Percentiles rank a stretch among this genome's conserved stretches.
These are phyloP conservation scores for Liposcelis brunnea DNA, from an alignment of 2,888 invertebrate species.

Conservation along the genomic window DNA sequence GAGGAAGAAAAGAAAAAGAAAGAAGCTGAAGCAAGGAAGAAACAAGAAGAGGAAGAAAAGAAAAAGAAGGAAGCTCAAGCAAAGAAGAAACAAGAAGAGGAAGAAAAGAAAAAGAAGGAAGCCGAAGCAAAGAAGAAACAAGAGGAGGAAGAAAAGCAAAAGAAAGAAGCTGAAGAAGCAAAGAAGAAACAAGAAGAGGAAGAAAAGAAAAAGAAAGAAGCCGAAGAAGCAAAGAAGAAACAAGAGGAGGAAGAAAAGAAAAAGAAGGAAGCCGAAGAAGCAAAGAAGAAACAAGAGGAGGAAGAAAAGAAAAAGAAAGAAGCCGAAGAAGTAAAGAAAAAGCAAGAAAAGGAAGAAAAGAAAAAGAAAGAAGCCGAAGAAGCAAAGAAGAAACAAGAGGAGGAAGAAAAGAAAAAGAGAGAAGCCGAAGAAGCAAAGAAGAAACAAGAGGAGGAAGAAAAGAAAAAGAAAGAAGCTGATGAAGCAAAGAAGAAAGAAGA, in stretches of 20 bases:
- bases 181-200: constrained; percentile 16
- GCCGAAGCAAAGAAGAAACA: constrained; percentile 14
- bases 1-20: constrained; percentile 9
- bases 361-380: constrained; percentile 11
- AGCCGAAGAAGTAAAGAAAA: constrained; percentile 5
- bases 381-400: constrained; percentile 11
- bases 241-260: constrained; percentile 12
- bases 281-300: constrained; percentile 14
- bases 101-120: constrained; percentile 15
- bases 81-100: constrained; percentile 12
- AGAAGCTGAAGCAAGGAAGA: constrained; percentile 13
- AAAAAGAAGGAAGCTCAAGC: constrained; percentile 12
- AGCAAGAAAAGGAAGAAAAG: constrained; percentile 7
- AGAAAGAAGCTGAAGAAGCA: constrained; percentile 14
- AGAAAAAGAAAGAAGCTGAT: constrained; percentile 12
- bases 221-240: constrained; percentile 14
- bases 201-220: constrained; percentile 15
- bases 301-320: constrained; percentile 12
- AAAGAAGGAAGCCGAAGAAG: constrained; percentile 13
- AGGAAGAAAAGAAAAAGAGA: constrained; percentile 11
- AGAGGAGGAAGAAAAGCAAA: constrained; percentile 14
- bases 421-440: constrained; percentile 11
- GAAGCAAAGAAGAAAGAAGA: constrained; percentile 11
- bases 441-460: constrained; percentile 10
- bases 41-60: constrained; percentile 15